Evolutionary conservation across 2,888 invertebrate genomes (phyloP).

Genomic region (Carcina quercana): DNA sequence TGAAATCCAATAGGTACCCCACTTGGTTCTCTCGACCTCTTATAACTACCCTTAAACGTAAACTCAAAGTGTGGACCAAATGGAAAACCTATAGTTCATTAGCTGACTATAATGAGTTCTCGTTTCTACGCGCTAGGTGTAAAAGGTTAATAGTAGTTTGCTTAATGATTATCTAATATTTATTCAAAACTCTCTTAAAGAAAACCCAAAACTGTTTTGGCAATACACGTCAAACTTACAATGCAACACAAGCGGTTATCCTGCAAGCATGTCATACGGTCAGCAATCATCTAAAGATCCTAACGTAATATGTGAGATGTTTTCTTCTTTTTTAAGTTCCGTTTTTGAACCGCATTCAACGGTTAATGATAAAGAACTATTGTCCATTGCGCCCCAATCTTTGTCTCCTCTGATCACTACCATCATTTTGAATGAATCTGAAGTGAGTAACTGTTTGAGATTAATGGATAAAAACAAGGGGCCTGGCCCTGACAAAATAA

Average conservation of each 20-base stretch:
- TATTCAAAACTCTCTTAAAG: constrained; percentile 3
- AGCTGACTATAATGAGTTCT: constrained; percentile 11
- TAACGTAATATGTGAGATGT: constrained; percentile 6
- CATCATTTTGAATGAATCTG: constrained; percentile 22
- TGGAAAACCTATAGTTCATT: too few relatives aligned
- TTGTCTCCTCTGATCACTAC: neutral
- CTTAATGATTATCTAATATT: constrained; percentile 1
- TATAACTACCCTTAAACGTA: too few relatives aligned
- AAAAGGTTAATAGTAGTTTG: constrained; percentile 5
- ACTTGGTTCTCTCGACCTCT: too few relatives aligned
- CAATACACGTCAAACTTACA: constrained; percentile 6
- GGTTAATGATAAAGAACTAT: too few relatives aligned
- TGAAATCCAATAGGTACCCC: too few relatives aligned
- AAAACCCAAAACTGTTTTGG: constrained; percentile 8
- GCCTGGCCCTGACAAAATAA: constrained; percentile 1
- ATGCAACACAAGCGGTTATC: neutral
- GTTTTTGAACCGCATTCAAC: constrained; percentile 17
- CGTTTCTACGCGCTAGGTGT: constrained; percentile 6
- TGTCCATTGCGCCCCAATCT: constrained; percentile 27
- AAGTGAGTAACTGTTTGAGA: constrained; percentile 15
- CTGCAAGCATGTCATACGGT: constrained; percentile 1
- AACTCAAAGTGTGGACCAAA: too few relatives aligned
- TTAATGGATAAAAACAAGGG: constrained; percentile 1
- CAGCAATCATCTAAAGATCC: neutral
- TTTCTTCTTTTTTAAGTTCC: constrained; percentile 12